These are phyloP conservation scores for Caerostris darwini DNA, from an alignment of 1,140 invertebrate species.

Conservation along the genomic window DNA sequence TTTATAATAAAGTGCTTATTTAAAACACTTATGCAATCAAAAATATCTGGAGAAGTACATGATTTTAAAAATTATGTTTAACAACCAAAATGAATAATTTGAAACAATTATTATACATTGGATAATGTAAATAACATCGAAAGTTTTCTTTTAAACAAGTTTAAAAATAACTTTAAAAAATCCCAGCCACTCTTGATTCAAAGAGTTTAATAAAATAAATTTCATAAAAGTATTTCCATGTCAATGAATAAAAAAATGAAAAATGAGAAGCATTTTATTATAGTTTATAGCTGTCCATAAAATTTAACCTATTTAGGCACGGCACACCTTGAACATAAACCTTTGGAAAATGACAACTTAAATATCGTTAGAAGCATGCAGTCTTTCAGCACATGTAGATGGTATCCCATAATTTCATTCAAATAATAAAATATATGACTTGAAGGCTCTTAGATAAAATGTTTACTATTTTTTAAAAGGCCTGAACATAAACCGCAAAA, in stretches of 20 bases:
- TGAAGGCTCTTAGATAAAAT: not conserved
- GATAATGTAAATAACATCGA: no score
- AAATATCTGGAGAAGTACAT: no score
- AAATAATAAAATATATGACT: not conserved
- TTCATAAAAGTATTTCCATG: slow-evolving; percentile 5
- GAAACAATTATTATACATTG: no score
- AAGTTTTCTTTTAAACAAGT: no score
- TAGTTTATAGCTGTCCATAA: not conserved
- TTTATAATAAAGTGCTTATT: no score
- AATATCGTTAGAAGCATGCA: not conserved
- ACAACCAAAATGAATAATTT: no score
- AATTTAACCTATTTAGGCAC: not conserved
- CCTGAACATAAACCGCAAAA: not conserved
- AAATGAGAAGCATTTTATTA: not conserved
- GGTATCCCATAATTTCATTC: not conserved
- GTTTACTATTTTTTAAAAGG: slow-evolving; percentile 3
- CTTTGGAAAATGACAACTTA: not conserved
- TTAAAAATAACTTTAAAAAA: no score
- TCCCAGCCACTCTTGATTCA: no score
- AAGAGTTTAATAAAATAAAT: not conserved
- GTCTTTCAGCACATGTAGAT: not conserved
- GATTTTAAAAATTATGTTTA: no score
- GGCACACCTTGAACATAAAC: not conserved
- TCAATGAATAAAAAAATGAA: not conserved
- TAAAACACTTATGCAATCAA: no score